Percentiles rank a stretch among this genome's conserved stretches.
These are phyloP conservation scores for Ericerus pela DNA, from an alignment of 1,140 invertebrate genomes.

Conservation along the genomic window DNA sequence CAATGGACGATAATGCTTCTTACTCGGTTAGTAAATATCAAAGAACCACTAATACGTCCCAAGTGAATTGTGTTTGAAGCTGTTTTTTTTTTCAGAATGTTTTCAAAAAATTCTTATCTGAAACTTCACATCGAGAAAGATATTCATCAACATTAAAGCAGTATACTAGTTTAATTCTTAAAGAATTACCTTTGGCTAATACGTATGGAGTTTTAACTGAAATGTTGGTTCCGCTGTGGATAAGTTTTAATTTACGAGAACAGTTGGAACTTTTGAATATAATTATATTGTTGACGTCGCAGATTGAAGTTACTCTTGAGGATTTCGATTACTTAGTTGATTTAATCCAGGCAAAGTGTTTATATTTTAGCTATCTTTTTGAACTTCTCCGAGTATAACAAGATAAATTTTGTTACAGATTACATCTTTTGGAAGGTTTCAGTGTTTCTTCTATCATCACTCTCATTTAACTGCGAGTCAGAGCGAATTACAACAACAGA, in stretches of 20 bases:
- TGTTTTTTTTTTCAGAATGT: neutral
- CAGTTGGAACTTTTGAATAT: neutral
- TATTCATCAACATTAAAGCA: neutral
- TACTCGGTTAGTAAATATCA: neutral
- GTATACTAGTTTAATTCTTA: neutral
- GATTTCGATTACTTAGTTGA: conserved; percentile 1
- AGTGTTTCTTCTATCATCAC: conserved; percentile 1
- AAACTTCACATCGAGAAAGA: neutral
- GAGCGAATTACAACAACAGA: neutral
- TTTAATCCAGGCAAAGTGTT: neutral
- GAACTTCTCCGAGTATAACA: neutral
- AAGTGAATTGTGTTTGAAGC: neutral
- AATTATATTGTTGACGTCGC: neutral
- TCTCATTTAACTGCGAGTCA: neutral
- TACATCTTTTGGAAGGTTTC: neutral
- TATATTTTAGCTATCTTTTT: neutral
- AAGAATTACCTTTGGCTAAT: neutral
- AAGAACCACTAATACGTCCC: neutral
- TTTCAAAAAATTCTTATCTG: neutral
- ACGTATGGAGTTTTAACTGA: neutral
- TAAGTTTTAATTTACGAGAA: neutral
- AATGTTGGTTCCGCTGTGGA: neutral
- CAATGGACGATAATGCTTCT: neutral
- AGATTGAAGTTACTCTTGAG: neutral
- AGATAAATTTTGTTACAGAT: neutral